Evolutionary conservation across 2,113 vertebrate genomes (phyloP).

Genomic region (Globicephala melas): DNA sequence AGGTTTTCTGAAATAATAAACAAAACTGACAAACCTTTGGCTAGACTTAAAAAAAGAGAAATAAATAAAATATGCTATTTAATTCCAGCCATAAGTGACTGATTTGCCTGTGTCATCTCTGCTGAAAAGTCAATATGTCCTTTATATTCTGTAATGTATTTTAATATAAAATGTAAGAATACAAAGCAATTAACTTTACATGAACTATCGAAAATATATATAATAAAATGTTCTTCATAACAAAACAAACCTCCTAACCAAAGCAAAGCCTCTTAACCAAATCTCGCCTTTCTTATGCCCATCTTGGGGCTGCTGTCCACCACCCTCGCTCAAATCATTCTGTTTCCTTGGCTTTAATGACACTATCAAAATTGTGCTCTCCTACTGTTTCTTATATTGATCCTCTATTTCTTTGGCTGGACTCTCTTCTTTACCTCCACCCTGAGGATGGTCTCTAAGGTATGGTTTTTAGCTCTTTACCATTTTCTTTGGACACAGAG

Average conservation of each 20-base stretch:
- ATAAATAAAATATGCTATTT: background rate
- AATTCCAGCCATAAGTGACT: background rate
- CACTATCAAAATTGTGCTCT: background rate
- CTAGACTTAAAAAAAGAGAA: background rate
- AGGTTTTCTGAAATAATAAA: background rate
- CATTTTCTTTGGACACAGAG: background rate
- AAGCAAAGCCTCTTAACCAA: background rate
- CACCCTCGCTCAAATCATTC: background rate
- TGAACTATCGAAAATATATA: background rate
- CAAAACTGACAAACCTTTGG: background rate
- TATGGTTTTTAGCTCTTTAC: background rate
- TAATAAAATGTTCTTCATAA: background rate
- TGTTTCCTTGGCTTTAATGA: background rate
- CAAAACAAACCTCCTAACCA: constrained; percentile 5
- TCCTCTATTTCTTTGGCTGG: background rate
- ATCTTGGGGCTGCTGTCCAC: background rate
- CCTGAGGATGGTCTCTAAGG: background rate
- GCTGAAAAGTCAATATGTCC: background rate
- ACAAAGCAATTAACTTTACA: constrained; percentile 5
- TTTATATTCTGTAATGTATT: background rate
- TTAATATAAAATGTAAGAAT: background rate
- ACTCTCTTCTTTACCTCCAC: background rate
- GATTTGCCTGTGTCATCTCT: background rate
- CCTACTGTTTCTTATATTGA: background rate
- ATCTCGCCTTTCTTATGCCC: background rate